phyloP scores from a whole-genome alignment of 2,113 vertebrate species.

The Lophura nycthemera region DNA sequence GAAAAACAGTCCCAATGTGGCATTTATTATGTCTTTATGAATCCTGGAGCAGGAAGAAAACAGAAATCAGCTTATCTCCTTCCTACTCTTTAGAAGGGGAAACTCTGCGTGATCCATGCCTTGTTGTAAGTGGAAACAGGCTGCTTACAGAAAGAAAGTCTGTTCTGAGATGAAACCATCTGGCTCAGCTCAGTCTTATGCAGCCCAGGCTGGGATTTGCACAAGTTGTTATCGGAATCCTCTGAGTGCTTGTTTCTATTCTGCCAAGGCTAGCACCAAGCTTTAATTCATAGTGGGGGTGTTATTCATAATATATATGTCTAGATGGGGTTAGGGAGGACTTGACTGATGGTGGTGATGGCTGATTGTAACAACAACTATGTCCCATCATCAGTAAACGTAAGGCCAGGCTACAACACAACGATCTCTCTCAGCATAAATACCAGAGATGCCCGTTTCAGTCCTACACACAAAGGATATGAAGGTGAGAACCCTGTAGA shows the following conservation, averaged over 20 bases:
- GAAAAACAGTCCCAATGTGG: background rate
- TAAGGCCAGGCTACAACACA: background rate
- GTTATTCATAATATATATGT: background rate
- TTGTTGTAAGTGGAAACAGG: conserved; percentile 41
- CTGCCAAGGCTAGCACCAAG: background rate
- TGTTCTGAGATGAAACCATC: background rate
- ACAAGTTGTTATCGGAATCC: conserved; percentile 42
- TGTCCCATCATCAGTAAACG: background rate
- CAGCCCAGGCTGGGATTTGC: conserved; percentile 41
- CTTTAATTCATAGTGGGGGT: background rate
- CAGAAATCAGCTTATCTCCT: background rate
- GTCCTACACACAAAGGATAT: background rate
- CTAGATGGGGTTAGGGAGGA: background rate
- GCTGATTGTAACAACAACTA: background rate
- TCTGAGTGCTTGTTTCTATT: background rate
- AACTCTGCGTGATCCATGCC: background rate
- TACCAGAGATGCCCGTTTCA: background rate
- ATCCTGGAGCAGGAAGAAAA: background rate
- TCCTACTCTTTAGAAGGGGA: background rate
- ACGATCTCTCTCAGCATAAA: background rate
- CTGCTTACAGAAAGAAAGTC: conserved; percentile 16
- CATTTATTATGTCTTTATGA: background rate
- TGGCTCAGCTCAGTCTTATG: background rate
- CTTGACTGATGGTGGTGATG: background rate
- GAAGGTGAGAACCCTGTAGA: background rate